These are phyloP conservation scores for Lottia scabra DNA, from an alignment of 2,888 invertebrate genomes.

Conservation along the genomic window DNA sequence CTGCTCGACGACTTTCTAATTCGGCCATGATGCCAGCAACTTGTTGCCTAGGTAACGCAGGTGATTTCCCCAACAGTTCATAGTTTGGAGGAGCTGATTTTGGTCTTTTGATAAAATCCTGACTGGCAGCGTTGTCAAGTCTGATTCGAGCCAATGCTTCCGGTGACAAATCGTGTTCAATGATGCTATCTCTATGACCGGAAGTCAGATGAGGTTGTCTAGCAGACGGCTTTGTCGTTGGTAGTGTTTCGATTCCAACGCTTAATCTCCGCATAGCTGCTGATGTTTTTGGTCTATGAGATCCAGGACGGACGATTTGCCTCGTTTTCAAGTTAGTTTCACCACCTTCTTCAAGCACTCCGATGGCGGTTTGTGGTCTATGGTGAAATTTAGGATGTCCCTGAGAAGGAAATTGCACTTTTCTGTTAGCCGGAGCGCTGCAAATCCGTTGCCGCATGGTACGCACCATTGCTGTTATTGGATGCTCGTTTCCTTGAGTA, in stretches of 20 bases:
- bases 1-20: conserved; percentile 26
- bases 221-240: not conserved
- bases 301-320: not conserved
- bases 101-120: conserved; percentile 12
- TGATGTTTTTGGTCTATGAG: not conserved
- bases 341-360: not conserved
- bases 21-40: conserved; percentile 33
- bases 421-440: not conserved
- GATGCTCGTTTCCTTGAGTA: not conserved
- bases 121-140: not conserved
- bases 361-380: not conserved
- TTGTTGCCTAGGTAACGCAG: conserved; percentile 27
- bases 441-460: not conserved
- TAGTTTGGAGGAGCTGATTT: conserved; percentile 29
- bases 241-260: not conserved
- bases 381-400: not conserved
- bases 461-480: not conserved
- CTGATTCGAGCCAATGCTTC: not conserved
- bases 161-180: not conserved
- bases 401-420: not conserved
- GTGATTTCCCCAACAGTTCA: conserved; percentile 21
- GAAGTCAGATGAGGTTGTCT: not conserved
- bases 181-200: not conserved
- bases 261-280: not conserved
- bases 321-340: not conserved